Evolutionary conservation across 2,113 vertebrate genomes (phyloP).

Genomic region (Carlito syrichta): DNA sequence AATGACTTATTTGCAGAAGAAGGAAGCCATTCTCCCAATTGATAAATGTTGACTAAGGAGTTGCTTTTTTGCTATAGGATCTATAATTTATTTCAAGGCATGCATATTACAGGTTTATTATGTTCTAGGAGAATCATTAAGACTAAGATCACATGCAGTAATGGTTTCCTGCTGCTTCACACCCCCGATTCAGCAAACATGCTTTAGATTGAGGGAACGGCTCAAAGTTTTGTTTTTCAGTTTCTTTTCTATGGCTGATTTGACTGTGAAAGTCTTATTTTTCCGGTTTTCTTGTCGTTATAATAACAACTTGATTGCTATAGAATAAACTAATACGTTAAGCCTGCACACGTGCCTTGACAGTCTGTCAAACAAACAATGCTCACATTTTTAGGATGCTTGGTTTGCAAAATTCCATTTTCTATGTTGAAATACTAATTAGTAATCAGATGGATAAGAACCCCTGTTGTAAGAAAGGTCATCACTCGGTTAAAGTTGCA

Average conservation of each 20-base stretch:
- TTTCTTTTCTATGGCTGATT: constrained; percentile 71
- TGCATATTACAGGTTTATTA: constrained; percentile 71
- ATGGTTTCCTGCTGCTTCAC: constrained; percentile 66
- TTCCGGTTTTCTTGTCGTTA: constrained; percentile 76
- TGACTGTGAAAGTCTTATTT: constrained; percentile 77
- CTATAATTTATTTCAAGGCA: constrained; percentile 75
- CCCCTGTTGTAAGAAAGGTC: constrained; percentile 72
- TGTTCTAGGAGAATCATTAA: constrained; percentile 72
- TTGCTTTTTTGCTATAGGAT: constrained; percentile 61
- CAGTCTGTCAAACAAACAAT: constrained; percentile 77
- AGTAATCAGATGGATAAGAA: constrained; percentile 73
- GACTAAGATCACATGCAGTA: constrained; percentile 67
- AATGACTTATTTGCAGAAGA: constrained; percentile 75
- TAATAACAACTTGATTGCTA: constrained; percentile 80
- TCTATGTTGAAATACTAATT: constrained; percentile 78
- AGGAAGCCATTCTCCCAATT: constrained; percentile 26
- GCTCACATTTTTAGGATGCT: constrained; percentile 66
- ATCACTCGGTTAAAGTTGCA: constrained; percentile 68
- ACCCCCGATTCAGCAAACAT: constrained; percentile 57
- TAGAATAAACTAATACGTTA: constrained; percentile 76
- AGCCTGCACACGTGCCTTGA: constrained; percentile 64
- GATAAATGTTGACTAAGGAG: constrained; percentile 55
- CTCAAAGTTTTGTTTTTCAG: constrained; percentile 62
- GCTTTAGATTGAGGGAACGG: constrained; percentile 56
- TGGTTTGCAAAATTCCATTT: constrained; percentile 72